Evolutionary conservation across 1,140 invertebrate genomes (phyloP), one percentile per base, ranked within the genome.

Genomic region (Monochamus saltuarius): DNA sequence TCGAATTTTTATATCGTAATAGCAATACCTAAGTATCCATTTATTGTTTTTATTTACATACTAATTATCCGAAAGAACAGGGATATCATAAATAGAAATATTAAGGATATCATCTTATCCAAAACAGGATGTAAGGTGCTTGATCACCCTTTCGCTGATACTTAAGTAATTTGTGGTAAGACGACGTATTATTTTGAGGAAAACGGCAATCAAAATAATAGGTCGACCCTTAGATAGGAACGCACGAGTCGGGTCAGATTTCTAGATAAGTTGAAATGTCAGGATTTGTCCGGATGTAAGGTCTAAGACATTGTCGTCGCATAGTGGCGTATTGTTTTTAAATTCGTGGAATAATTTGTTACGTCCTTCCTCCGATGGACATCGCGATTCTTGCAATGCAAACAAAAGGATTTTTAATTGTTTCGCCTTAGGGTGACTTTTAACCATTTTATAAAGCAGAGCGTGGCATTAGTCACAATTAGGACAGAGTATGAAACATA

Each of bases 171-270:
- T 43, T 43, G 42, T 17, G 42, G 42, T 43, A 17, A 16, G 42
- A 3, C 42, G 8, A 7, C 17, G 17, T 13, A 14, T 16, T 8
- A 8, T 43, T 43, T 43, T 17, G 42, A 43, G 42, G 42, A 43
- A 43, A 43, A 43, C 42, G n/a, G 13, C 42, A 43, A 43, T 43
- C 42, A 43, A 43, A 43, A 17, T 43, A 43, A 43, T 43, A 8
- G 9, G 9, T 14, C 42, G 42, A 43, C 42, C 42, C 42, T 29
- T 29, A 29, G 22, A 29, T 29, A 29, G 42, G 42, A 17, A 17
- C 42, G 17, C 42, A 17, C 42, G 42, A 17, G 13, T 17, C 42
- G 13, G 42, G 42, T 43, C 42, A 6, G 42, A 43, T 43, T 6
- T 43, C 42, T 9, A 43, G 42, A 43, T 43, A 43, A 17, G 17